Evolutionary conservation across 2,797 vertebrate genomes (phyloP), one percentile per base, ranked within the genome.

Genomic region (Antennarius maculatus): DNA sequence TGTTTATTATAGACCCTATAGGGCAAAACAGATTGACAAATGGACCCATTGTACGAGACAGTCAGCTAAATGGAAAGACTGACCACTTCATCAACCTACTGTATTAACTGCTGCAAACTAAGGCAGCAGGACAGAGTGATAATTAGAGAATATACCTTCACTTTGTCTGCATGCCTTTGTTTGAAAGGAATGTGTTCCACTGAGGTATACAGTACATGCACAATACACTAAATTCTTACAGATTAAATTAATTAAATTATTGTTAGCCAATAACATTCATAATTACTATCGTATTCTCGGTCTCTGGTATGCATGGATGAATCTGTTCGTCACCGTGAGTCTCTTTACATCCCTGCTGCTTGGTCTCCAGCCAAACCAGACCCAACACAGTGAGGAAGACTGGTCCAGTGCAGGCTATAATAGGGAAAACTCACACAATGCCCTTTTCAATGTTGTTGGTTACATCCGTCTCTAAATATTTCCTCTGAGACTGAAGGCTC

Each of bases 1-100:
- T 90, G 92, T 50, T 79, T 74, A 80, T 84, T 89, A 71, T 84
- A 93, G 29, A 94, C 59, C 76, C 94, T 94, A 57, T 31, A 50
- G 52, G 76, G 31, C 54, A 66, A 12, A 69, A 50, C 53, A n/a
- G 12, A 50, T 17, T 68, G 9, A 61, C 4, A 71, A 59, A 67
- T 18, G 54, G 37, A 54, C 18, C 42, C 55, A 56, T 4, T 45
- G 51, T 61, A 41, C 70, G 59, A 69, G 16, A 70, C 7, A 3
- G 54, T 57, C 4, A 10, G 4, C 7, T 61, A 63, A 23, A 66
- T 14, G 52, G 31, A 1, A 51, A 48, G 37, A 41, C 17, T 39
- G 41, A 60, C 41, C 27, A 43, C 10, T 50, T n/a, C 8, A 54
- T 28, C 29, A 13, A 1, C 13, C 53, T 23, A 23, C 23, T 23